These are phyloP conservation scores for Epistrophella euchroma DNA, from an alignment of 2,888 invertebrate species.

Conservation along the genomic window DNA sequence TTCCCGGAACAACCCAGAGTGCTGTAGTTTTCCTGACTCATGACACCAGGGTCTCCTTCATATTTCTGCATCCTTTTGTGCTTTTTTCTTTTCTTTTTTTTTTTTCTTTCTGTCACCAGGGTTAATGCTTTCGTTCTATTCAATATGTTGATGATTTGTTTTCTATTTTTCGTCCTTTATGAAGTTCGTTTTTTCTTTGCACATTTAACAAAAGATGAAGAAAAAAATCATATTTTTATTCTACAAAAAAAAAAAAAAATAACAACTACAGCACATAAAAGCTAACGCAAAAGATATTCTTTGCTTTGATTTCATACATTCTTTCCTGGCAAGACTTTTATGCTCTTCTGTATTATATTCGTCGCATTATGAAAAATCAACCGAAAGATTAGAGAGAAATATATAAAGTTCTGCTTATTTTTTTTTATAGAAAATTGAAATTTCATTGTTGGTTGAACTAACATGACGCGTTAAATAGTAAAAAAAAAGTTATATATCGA, in stretches of 20 bases:
- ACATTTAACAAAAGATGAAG: conserved; percentile 43
- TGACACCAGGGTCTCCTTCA: background rate
- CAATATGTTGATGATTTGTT: conserved; percentile 74
- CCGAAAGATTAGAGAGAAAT: background rate
- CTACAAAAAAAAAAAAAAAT: background rate
- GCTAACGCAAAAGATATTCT: conserved; percentile 27
- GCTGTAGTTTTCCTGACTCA: conserved; percentile 6
- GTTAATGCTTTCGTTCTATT: conserved; percentile 66
- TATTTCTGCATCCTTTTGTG: conserved; percentile 37
- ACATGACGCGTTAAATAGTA: no score
- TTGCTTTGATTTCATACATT: conserved; percentile 27
- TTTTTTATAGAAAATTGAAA: no score
- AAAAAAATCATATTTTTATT: conserved; percentile 38
- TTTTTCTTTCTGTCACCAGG: conserved; percentile 25
- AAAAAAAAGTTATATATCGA: no score
- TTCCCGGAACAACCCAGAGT: background rate
- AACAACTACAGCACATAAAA: background rate
- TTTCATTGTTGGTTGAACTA: no score
- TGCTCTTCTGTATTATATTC: conserved; percentile 28
- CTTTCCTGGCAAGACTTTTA: conserved; percentile 41
- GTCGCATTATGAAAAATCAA: conserved; percentile 32
- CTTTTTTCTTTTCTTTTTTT: background rate
- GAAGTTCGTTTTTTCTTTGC: conserved; percentile 16
- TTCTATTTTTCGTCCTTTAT: conserved; percentile 17
- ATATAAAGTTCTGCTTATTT: no score